A percentile compares a stretch with the other conserved stretches of the same genome.
phyloP scores from a whole-genome alignment of 2,888 invertebrate species.

The Leptinotarsa rubiginosa region DNA sequence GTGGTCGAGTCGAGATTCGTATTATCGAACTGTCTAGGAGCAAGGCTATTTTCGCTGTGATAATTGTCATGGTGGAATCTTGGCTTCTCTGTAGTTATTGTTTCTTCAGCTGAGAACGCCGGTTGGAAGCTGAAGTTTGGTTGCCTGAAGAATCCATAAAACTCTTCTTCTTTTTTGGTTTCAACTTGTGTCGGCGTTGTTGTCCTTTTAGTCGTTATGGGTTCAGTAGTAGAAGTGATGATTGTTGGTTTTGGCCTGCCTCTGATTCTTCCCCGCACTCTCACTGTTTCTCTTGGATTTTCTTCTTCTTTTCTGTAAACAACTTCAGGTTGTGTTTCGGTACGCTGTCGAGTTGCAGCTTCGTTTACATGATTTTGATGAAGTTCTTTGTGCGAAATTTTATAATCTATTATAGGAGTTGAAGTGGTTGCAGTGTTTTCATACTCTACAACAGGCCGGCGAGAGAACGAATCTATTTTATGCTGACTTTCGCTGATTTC shows the following conservation, averaged over 20 bases:
- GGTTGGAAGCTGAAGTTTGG: constrained; percentile 62
- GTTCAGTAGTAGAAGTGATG: constrained; percentile 39
- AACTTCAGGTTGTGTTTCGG: constrained; percentile 42
- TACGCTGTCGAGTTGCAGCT: background rate
- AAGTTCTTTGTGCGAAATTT: constrained; percentile 50
- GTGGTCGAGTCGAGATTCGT: constrained; percentile 43
- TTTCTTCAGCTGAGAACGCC: constrained; percentile 33
- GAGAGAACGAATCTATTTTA: constrained; percentile 45
- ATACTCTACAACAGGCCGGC: constrained; percentile 43
- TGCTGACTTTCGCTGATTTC: constrained; percentile 25
- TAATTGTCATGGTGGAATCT: constrained; percentile 25
- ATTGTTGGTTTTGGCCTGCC: constrained; percentile 46
- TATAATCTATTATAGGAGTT: constrained; percentile 50
- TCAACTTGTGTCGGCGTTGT: constrained; percentile 38
- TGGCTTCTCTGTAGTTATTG: constrained; percentile 19
- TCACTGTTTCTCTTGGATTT: constrained; percentile 43
- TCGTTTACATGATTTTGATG: constrained; percentile 20
- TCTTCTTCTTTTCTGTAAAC: constrained; percentile 47
- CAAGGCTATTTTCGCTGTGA: constrained; percentile 6
- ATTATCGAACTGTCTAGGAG: constrained; percentile 28
- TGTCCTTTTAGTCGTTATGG: constrained; percentile 45
- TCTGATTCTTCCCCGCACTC: constrained; percentile 54
- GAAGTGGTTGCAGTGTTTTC: constrained; percentile 46
- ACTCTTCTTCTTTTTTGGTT: constrained; percentile 61
- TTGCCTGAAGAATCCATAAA: constrained; percentile 65